phyloP scores from a whole-genome alignment of 2,113 vertebrate genomes.

The Petrocephalus zakoni region DNA sequence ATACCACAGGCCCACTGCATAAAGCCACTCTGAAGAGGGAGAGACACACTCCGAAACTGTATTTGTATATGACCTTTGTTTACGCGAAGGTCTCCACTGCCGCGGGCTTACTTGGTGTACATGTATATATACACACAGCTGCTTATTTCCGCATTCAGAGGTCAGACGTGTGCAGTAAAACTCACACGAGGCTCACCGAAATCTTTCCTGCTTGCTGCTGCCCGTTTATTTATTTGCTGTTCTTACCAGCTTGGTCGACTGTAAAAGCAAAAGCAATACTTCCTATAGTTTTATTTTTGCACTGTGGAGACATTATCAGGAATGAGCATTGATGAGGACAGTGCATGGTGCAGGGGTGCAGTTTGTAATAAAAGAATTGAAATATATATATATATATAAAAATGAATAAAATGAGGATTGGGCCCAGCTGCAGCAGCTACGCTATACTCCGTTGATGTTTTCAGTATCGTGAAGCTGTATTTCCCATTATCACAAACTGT shows the following conservation, averaged over 20 bases:
- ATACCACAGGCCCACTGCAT: not conserved
- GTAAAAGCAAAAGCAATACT: slow-evolving; percentile 59
- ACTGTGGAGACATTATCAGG: slow-evolving; percentile 61
- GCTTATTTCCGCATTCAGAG: slow-evolving; percentile 9
- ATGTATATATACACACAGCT: slow-evolving; percentile 14
- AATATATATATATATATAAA: slow-evolving; percentile 5
- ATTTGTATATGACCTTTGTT: slow-evolving; percentile 24
- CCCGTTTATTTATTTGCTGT: slow-evolving; percentile 69
- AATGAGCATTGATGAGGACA: slow-evolving; percentile 45
- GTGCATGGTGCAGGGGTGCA: slow-evolving; percentile 30
- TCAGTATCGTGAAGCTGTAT: slow-evolving; percentile 30
- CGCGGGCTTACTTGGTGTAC: not conserved
- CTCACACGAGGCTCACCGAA: slow-evolving; percentile 37
- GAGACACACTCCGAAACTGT: not conserved
- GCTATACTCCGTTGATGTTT: slow-evolving; percentile 1
- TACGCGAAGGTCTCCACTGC: slow-evolving; percentile 14
- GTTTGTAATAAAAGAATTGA: slow-evolving; percentile 31
- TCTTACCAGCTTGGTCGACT: slow-evolving; percentile 62
- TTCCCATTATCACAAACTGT: slow-evolving; percentile 16
- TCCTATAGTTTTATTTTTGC: slow-evolving; percentile 84
- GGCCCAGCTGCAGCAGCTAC: not conserved
- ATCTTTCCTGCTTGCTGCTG: slow-evolving; percentile 36
- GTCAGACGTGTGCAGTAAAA: slow-evolving; percentile 46
- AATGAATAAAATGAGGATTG: slow-evolving; percentile 32
- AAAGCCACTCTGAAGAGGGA: not conserved